Conservation (phyloP, 2,113 vertebrate species). For the Dolichotis patagonum region DNA sequence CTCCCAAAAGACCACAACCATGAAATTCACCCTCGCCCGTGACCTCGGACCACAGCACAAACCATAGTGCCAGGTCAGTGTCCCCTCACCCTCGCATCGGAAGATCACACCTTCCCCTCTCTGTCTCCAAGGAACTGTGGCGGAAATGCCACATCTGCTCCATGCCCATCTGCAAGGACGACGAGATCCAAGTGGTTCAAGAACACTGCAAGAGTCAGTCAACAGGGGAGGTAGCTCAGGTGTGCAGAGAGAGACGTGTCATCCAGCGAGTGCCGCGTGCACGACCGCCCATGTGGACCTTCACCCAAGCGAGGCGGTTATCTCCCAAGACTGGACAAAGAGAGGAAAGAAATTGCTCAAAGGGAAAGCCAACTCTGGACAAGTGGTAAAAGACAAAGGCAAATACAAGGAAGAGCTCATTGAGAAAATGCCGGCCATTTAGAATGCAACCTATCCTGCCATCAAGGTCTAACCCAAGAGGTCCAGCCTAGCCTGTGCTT, state of each 20-base stretch:
- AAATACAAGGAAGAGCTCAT: neutral
- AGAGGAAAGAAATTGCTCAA: neutral
- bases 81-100: constrained; percentile 94
- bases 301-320: neutral
- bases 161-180: constrained; percentile 96
- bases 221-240: neutral
- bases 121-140: constrained; percentile 94
- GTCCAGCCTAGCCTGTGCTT: neutral
- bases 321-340: neutral
- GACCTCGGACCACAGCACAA: constrained; percentile 95
- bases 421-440: neutral
- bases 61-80: constrained; percentile 96
- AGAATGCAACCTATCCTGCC: neutral
- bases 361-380: neutral
- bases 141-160: constrained; percentile 96
- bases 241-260: neutral
- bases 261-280: neutral
- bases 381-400: neutral
- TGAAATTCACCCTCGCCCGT: constrained; percentile 95
- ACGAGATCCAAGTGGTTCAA: constrained; percentile 93
- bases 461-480: neutral
- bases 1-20: constrained; percentile 83
- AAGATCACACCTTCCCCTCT: constrained; percentile 95
- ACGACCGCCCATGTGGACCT: neutral
- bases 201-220: neutral